Evolutionary conservation across 2,113 vertebrate species (phyloP), one percentile per base, ranked within the genome.

Genomic region (Thunnus thynnus): DNA sequence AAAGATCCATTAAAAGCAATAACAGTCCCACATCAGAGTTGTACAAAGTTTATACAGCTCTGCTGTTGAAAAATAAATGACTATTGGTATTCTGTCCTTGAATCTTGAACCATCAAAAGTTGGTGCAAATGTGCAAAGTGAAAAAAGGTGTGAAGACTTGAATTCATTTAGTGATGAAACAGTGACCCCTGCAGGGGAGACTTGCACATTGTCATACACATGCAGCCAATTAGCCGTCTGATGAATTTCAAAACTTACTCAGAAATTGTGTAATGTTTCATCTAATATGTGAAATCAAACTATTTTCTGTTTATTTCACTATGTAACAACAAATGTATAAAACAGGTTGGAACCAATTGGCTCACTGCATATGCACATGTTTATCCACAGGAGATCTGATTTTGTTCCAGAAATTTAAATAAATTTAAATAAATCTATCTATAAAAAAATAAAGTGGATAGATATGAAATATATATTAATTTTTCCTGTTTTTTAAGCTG

Each of bases 101-200:
- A 70, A 22, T 55, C 22, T 41, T 79, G 3, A 72, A 51, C 44
- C 27, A 27, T 67, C 20, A 2, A 11, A 54, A 20, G 12, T 25
- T 66, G 5, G 16, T 46, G 16, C 25, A 60, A 48, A 54, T 6
- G 8, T 11, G 13, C 20, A 0, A 20, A n/a, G 7, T 3, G 11
- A 7, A 48, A 13, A 41, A 62, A 16, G 0, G 1, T 13, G 17
- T 47, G 0, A 2, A 0, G 9, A 12, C 17, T 3, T 41, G 10
- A n/a, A 20, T 65, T 52, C 27, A 61, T 80, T 83, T 50, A 63
- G 22, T 86, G 32, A 84, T 86, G 10, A 70, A 88, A 87, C 78
- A 88, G 76, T 27, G 91, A 62, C 90, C 80, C 77, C 92, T 91
- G 41, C 63, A 44, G 91, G 87, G 56, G 2, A 58, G 18, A 7